A percentile compares a stretch with the other conserved stretches of the same genome.
Evolutionary conservation across 2,888 invertebrate genomes (phyloP).

Genomic region (Pheosia tremula): DNA sequence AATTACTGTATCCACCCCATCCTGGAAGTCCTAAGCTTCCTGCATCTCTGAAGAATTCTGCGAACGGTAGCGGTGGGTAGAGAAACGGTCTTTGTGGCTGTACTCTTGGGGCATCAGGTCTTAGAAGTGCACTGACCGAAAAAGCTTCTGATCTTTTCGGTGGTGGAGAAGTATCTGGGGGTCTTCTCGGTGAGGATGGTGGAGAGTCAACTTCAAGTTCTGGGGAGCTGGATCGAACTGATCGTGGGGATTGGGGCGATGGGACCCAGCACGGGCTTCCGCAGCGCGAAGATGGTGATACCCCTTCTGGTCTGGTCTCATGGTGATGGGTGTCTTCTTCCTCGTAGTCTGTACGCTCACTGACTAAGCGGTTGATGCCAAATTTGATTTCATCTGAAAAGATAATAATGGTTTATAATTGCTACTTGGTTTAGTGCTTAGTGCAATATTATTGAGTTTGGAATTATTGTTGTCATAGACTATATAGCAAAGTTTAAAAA

Average conservation of each 20-base stretch:
- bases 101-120: slow-evolving; percentile 90
- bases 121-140: slow-evolving; percentile 91
- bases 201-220: slow-evolving; percentile 92
- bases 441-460: neutral
- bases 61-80: slow-evolving; percentile 86
- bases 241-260: slow-evolving; percentile 75
- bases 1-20: slow-evolving; percentile 82
- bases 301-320: slow-evolving; percentile 63
- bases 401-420: slow-evolving; percentile 34
- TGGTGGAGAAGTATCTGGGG: slow-evolving; percentile 76
- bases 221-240: slow-evolving; percentile 85
- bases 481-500: no score
- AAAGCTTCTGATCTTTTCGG: slow-evolving; percentile 92
- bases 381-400: slow-evolving; percentile 93
- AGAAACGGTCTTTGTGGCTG: slow-evolving; percentile 85
- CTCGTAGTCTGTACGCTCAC: slow-evolving; percentile 86
- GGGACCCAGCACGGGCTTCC: slow-evolving; percentile 84
- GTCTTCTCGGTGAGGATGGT: slow-evolving; percentile 85
- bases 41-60: slow-evolving; percentile 86
- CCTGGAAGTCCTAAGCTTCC: slow-evolving; percentile 78
- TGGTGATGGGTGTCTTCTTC: slow-evolving; percentile 80
- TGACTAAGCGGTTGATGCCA: slow-evolving; percentile 92
- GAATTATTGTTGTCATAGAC: neutral
- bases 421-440: neutral
- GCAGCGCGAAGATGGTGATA: slow-evolving; percentile 78